These are phyloP conservation scores for Muntiacus reevesi DNA, from an alignment of 2,113 vertebrate genomes.

Conservation along the genomic window DNA sequence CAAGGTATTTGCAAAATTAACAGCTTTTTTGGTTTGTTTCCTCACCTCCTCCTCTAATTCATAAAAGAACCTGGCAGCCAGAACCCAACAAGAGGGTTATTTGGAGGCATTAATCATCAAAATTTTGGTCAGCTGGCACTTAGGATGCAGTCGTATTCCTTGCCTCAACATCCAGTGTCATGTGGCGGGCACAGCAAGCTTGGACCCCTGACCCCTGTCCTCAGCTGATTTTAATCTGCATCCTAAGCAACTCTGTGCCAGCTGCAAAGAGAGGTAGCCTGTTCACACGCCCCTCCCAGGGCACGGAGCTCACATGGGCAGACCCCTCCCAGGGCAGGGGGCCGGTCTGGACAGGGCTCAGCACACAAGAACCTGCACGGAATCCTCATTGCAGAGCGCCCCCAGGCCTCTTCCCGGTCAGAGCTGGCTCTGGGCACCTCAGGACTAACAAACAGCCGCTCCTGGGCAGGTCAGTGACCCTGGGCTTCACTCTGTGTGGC, in stretches of 20 bases:
- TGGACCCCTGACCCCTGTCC: neutral
- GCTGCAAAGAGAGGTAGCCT: neutral
- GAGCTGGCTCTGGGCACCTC: too few species aligned
- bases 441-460: neutral
- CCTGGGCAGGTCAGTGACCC: neutral
- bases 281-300: neutral
- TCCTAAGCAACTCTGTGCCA: neutral
- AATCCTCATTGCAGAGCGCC: neutral
- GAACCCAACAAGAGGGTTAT: neutral
- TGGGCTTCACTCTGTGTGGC: neutral
- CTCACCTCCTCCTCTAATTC: neutral
- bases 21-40: neutral
- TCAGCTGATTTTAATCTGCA: neutral
- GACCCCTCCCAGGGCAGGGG: neutral
- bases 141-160: neutral
- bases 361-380: neutral
- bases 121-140: neutral
- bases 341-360: neutral
- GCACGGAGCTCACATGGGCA: neutral
- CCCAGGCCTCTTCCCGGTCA: neutral
- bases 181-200: neutral
- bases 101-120: accelerated
- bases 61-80: neutral
- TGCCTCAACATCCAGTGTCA: neutral
- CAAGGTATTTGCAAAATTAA: neutral